Base-by-base conservation (phyloP, 2,888 invertebrate genomes). In the Liodrosophila aerea region DNA sequence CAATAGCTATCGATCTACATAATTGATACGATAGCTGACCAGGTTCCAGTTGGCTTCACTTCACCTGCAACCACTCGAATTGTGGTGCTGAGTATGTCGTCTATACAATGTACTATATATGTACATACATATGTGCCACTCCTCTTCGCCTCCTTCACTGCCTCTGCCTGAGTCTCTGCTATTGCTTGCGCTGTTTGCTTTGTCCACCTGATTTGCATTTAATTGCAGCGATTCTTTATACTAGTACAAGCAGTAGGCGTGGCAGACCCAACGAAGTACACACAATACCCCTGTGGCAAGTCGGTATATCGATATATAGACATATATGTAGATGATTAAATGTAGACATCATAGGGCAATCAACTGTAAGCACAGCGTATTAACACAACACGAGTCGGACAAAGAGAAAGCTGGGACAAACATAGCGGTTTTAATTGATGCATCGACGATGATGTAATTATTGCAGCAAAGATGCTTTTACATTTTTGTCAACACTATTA, bases 151-250 rank as follows among this genome's bases (percentile, higher is more conserved):
- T 3, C 9, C 18, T 5, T 1, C 4, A 1, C 8, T 2, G 8
- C 4, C 12, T 7, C n/a, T 5, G 2, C 2, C 11, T 5, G 16
- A 9, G 1, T 4, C 12, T 9, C n/a, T n/a, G 5, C 11, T 11
- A n/a, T 15, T 9, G 30, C 8, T 22, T 46, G 46, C 9, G 18
- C 51, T 62, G 46, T 36, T 39, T 51, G 44, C 56, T 64, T 71
- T 77, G 72, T 71, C 84, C 84, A 66, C 56, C 73, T 84, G 77
- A 84, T 84, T 77, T 81, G 84, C 84, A 81, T 77, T 77, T 77
- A 84, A 77, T 77, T 77, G 84, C 77, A 76, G 64, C 76, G 67
- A 64, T 63, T 76, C 63, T 59, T 60, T 52, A 57, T 46, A n/a
- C n/a, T n/a, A 36, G 45, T 16, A 9, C 18, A 29, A 27, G 13